A percentile compares a stretch with the other conserved stretches of the same genome.
These are phyloP conservation scores for Deroplatys truncata DNA, from an alignment of 2,888 invertebrate genomes.

Conservation along the genomic window DNA sequence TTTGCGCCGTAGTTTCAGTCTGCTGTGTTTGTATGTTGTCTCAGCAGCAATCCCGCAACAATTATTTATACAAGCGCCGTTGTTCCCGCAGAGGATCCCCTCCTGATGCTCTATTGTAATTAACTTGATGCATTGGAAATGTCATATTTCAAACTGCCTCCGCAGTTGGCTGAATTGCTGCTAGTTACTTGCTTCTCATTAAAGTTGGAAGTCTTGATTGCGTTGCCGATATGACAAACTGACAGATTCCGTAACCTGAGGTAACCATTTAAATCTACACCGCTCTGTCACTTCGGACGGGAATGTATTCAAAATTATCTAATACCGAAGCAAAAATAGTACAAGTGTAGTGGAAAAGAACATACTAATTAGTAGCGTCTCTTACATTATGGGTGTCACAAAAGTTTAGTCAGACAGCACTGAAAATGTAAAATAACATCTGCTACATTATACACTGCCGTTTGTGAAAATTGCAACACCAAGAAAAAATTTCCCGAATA, in stretches of 20 bases:
- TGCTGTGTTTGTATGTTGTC: neutral
- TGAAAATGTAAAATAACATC: no score
- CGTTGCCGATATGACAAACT: no score
- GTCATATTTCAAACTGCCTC: neutral
- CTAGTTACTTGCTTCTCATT: neutral
- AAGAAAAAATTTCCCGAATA: no score
- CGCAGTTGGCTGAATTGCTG: neutral
- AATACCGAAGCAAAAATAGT: no score
- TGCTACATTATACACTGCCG: no score
- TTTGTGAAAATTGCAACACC: no score
- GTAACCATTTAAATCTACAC: neutral
- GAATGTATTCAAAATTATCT: no score
- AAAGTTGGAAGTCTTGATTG: neutral
- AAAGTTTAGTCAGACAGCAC: no score
- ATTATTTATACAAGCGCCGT: neutral
- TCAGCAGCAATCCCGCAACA: neutral
- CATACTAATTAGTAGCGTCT: no score
- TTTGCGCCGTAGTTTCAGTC: neutral
- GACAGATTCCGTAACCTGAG: neutral
- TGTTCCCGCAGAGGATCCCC: neutral
- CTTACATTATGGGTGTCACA: no score
- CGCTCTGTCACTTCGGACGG: no score
- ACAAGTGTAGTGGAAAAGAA: no score
- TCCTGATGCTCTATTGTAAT: neutral
- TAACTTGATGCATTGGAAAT: neutral